These are phyloP conservation scores for Nomada goodeniana DNA, from an alignment of 2,888 invertebrate genomes.

Conservation along the genomic window DNA sequence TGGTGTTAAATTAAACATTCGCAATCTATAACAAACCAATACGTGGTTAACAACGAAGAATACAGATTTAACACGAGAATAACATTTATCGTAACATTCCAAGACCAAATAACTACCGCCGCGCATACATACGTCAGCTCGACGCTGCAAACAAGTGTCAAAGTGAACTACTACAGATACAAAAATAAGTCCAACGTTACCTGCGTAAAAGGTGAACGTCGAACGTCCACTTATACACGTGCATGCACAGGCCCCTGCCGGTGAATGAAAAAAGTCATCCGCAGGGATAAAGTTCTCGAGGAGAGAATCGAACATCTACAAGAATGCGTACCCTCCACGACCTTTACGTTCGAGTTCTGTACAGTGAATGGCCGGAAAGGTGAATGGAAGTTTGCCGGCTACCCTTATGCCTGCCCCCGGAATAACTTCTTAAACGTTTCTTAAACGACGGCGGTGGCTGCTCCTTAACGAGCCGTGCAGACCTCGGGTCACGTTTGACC, in stretches of 20 bases:
- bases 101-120: no score
- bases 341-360: background rate
- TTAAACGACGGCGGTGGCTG: conserved; percentile 71
- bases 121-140: no score
- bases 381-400: conserved; percentile 44
- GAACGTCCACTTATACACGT: no score
- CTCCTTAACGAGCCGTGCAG: conserved; percentile 72
- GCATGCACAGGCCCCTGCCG: background rate
- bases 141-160: no score
- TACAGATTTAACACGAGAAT: no score
- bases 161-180: no score
- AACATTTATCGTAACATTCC: no score
- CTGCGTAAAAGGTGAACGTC: background rate
- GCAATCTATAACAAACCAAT: no score
- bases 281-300: background rate
- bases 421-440: conserved; percentile 80
- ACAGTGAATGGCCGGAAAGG: conserved; percentile 25
- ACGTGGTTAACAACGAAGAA: no score
- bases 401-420: conserved; percentile 58
- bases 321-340: conserved; percentile 14
- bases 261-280: background rate
- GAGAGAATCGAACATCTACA: background rate
- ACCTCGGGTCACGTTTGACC: conserved; percentile 74
- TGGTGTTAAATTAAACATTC: no score
- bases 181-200: no score